Conservation (phyloP, 2,113 vertebrate genomes). For the Gnathonemus longibarbis region DNA sequence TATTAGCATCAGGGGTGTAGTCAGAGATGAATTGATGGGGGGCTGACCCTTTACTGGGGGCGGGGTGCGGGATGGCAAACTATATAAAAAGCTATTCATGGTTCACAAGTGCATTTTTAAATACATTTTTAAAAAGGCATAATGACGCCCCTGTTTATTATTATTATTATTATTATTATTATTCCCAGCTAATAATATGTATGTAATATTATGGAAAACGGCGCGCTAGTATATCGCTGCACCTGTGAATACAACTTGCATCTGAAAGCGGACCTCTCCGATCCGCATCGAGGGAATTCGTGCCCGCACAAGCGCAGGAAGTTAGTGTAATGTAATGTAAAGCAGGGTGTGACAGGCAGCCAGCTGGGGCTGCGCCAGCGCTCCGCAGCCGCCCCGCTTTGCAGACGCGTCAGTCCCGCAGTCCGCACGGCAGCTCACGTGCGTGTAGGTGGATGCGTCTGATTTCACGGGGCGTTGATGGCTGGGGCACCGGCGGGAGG, state of each 20-base stretch:
- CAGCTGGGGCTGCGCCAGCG: not conserved
- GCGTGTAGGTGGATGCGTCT: not conserved
- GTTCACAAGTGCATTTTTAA: not conserved
- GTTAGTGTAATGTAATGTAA: not conserved
- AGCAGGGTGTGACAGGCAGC: not conserved
- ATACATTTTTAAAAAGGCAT: not conserved
- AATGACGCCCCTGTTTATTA: not conserved
- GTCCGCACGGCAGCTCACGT: not conserved
- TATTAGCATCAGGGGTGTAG: too few relatives aligned
- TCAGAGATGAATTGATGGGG: too few relatives aligned
- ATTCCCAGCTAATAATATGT: not conserved
- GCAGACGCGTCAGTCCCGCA: not conserved
- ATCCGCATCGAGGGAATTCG: not conserved
- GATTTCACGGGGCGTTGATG: constrained; percentile 15
- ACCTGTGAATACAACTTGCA: not conserved
- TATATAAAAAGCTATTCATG: too few relatives aligned
- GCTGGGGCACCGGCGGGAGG: constrained; percentile 10
- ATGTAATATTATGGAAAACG: not conserved
- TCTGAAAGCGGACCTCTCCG: not conserved
- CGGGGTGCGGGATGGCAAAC: too few relatives aligned
- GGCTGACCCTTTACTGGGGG: too few relatives aligned
- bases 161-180: not conserved
- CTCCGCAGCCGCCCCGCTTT: not conserved
- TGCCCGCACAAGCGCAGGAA: not conserved
- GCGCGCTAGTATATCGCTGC: too few relatives aligned